Percentiles rank a stretch among this genome's conserved stretches.
phyloP scores from a whole-genome alignment of 2,113 vertebrate species.

The Atrichornis clamosus region DNA sequence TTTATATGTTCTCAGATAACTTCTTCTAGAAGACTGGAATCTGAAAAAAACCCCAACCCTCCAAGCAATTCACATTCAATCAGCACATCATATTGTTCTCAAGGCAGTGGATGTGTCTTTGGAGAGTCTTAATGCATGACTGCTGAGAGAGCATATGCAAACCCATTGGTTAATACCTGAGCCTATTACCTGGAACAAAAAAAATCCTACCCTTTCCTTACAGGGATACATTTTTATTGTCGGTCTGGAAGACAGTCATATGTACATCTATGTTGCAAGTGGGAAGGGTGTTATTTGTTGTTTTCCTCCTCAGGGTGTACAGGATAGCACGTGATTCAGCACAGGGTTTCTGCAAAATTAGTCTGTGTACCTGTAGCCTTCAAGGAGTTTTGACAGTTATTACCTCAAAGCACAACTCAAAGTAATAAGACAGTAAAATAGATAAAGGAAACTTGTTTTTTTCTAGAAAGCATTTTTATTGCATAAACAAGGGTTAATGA shows the following conservation, averaged over 20 bases:
- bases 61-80: not conserved
- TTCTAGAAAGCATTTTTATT: slow-evolving; percentile 6
- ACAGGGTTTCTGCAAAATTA: not conserved
- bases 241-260: not conserved
- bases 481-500: not conserved
- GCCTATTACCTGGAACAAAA: not conserved
- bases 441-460: not conserved
- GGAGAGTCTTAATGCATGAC: not conserved
- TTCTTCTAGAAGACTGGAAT: not conserved
- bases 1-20: not conserved
- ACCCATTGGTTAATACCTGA: not conserved
- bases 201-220: not conserved
- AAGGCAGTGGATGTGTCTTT: not conserved
- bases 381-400: not conserved
- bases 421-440: not conserved
- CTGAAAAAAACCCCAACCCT: not conserved
- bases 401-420: not conserved
- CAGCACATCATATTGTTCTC: not conserved
- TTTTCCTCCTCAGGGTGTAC: not conserved
- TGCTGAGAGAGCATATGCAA: not conserved
- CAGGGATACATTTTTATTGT: not conserved
- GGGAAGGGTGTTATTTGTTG: not conserved
- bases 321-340: not conserved
- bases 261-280: not conserved
- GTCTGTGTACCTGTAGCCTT: not conserved